These are phyloP conservation scores for Atta texana DNA, from an alignment of 1,140 invertebrate genomes.

Conservation along the genomic window DNA sequence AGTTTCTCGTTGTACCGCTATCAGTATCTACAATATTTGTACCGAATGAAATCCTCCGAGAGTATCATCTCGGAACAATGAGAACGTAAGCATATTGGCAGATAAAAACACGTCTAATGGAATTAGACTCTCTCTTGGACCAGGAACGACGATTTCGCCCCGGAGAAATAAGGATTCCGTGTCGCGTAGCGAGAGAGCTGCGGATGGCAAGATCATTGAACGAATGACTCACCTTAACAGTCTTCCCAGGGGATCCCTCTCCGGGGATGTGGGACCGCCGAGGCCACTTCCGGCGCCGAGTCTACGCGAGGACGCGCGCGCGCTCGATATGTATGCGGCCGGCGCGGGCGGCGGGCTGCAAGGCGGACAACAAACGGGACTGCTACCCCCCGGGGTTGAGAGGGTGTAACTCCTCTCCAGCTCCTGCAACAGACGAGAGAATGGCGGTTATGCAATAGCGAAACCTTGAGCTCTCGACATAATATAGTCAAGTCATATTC, in stretches of 20 bases:
- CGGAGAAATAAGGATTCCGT: conserved; percentile 42
- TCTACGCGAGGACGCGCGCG: conserved; percentile 82
- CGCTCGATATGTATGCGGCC: conserved; percentile 82
- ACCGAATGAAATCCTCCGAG: conserved; percentile 19
- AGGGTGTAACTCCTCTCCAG: conserved; percentile 81
- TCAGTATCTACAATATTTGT: conserved; percentile 25
- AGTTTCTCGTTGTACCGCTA: conserved; percentile 19
- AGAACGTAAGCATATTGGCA: background rate
- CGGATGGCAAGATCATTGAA: background rate
- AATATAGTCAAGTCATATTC: background rate
- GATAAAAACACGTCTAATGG: conserved; percentile 51
- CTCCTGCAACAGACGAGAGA: conserved; percentile 76
- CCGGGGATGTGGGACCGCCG: conserved; percentile 79
- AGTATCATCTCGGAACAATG: conserved; percentile 17
- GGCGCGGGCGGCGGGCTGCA: conserved; percentile 81
- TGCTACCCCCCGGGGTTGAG: conserved; percentile 80
- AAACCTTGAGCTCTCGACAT: conserved; percentile 21
- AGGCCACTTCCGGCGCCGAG: conserved; percentile 76
- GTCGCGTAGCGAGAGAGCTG: background rate
- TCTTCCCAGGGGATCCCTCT: conserved; percentile 82
- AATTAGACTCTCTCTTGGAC: conserved; percentile 30
- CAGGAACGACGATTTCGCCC: conserved; percentile 19
- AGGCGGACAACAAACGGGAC: conserved; percentile 80
- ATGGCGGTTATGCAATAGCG: conserved; percentile 42
- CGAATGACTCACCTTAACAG: conserved; percentile 77